Base-by-base conservation (phyloP, 2,888 invertebrate genomes). In the Chrysolina haemoptera region DNA sequence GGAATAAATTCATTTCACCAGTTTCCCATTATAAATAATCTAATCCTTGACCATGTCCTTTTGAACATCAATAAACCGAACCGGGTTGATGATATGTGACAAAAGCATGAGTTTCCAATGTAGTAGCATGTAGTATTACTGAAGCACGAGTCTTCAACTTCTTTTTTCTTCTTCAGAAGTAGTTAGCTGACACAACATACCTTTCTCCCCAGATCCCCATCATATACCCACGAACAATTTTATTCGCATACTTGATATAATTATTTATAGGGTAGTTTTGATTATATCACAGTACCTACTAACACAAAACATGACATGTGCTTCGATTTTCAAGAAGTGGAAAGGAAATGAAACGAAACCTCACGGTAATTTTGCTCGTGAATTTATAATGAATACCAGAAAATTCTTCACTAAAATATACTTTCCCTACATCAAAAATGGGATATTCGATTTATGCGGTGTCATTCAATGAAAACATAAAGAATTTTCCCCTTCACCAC, bases 161-260 rank as follows among this genome's bases (percentile, higher is more conserved):
- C 35, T 35, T 35, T 59, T 59, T 59, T 59, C 59, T 59, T 59
- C 59, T 59, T 59, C 35, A 59, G 59, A 59, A 59, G 59, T 59
- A 59, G 59, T 27, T 55, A 14, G 27, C 6, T n/a, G 18, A 59
- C 59, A 59, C 27, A 14, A 27, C 59, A 59, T 59, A 59, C 59
- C 59, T 59, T n/a, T 11, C 59, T 11, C 20, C 27, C 27, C 59
- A 22, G 14, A n/a, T n/a, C 20, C 22, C 20, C 53, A 4, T 20
- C 50, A 12, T 22, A 12, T 53, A 12, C 53, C 53, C 18, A 53
- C 20, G 12, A 11, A 22, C 53, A 53, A 14, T 50, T 50, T 16
- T 18, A 16, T 50, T n/a, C 16, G 11, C 9, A n/a, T 18, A 10
- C n/a, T n/a, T n/a, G n/a, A 50, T 18, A 50, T 18, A 8, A n/a